Evolutionary conservation across 2,113 vertebrate genomes (phyloP), one percentile per base, ranked within the genome.

Genomic region (Otolemur garnettii): DNA sequence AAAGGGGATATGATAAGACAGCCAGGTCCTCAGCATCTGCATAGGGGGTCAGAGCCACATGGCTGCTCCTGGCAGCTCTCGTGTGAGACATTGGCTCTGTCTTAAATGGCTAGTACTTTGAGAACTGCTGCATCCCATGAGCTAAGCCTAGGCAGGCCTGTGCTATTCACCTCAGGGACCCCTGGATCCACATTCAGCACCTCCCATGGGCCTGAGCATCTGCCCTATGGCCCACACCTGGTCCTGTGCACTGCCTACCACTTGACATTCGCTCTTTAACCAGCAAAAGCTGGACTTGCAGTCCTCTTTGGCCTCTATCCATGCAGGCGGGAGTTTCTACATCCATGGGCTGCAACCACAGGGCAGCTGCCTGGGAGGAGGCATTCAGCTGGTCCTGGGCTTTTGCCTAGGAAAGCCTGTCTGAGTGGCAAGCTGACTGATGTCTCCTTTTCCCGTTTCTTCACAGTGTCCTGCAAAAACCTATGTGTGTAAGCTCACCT

Each of bases 191-290:
- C 38, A 28, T 11, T 9, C 57, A 22, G 38, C 26, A 1, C 10
- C 33, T 17, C 15, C 8, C 0, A 0, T 38, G 15, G 35, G 35
- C 6, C 75, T 77, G 77, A 10, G 45, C 22, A 9, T 75, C 35
- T 0, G 0, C 38, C 90, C 59, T 15, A 19, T 12, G 55, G 4
- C 0, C 53, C 5, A 7, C 68, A 8, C 2, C 24, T 11, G 2
- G 24, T 4, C 10, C 11, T 19, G 2, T 18, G 19, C 15, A 7
- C 75, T 38, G 7, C 38, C n/a, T 45, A 9, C 64, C 28, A 17
- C 30, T 2, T 8, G 4, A 12, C 4, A 1, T 0, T 5, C 35
- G 42, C 83, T 64, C n/a, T 72, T 12, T 0, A 15, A 72, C n/a
- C 79, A 30, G 26, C 4, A 55, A 68, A 59, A 45, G 42, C 38